Base-by-base conservation (phyloP, 2,888 invertebrate genomes). In the Hirtodrosophila alboralis region DNA sequence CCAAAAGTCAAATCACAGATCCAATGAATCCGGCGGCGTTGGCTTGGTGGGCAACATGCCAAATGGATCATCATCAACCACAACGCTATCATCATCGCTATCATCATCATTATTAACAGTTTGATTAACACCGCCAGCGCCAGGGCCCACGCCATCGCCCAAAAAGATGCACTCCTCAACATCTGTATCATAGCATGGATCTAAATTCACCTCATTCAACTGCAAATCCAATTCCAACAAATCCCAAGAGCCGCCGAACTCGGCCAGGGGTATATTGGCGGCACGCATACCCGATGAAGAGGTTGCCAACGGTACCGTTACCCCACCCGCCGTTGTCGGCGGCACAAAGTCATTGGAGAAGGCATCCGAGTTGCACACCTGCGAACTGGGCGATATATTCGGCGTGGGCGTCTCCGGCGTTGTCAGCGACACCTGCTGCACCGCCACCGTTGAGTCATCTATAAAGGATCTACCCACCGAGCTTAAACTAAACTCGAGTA, bases 371-470 rank as follows among this genome's bases (percentile, higher is more conserved):
- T 76, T 80, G 75, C 66, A 93, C 89, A 16, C 62, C 69, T 86
- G 85, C 26, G 89, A 93, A 10, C 91, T 88, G 48, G 91, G 91
- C 40, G 92, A 92, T 10, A 94, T 91, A 86, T 94, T 94, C 10
- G 94, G 93, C 14, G 89, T 88, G 14, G 94, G 94, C 3, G 94
- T 94, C 76, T 94, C 94, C 6, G 94, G 94, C 3, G 94, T 94
- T 76, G 90, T 90, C 40, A 91, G 73, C 8, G 90, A 89, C 13
- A 67, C 56, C 62, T 84, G 79, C 26, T 81, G 75, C 18, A 5
- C 18, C 3, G 18, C 3, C 18, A 5, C 18, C 3, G 18, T 4
- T 18, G 84, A 87, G 45, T 90, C 90, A 47, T 90, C 91, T 36
- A 91, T 90, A 58, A 91, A 91, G 1, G 90, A 91, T 0, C 91